These are phyloP conservation scores for Noturus placidus DNA, from an alignment of 2,113 vertebrate genomes.

Conservation along the genomic window DNA sequence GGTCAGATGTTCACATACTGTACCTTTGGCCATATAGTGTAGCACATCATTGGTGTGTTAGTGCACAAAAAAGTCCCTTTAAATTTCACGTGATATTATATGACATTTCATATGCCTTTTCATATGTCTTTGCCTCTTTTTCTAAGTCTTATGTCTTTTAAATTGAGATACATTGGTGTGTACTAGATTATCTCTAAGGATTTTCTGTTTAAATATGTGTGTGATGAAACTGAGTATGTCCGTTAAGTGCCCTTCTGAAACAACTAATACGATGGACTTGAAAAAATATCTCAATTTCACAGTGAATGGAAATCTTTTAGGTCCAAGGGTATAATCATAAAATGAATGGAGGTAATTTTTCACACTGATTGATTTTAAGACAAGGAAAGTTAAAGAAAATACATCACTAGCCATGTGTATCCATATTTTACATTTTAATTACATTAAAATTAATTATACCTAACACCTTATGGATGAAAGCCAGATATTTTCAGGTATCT, in stretches of 20 bases:
- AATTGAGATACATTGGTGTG: neutral
- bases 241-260: neutral
- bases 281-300: neutral
- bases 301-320: conserved; percentile 21
- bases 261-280: neutral
- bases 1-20: neutral
- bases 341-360: conserved; percentile 8
- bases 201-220: neutral
- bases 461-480: neutral
- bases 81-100: neutral
- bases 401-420: neutral
- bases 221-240: neutral
- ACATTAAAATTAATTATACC: conserved; percentile 3
- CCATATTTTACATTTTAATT: neutral
- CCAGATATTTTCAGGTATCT: neutral
- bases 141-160: neutral
- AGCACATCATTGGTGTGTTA: neutral
- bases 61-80: neutral
- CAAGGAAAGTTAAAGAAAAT: neutral
- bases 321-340: neutral
- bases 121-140: neutral
- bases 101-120: neutral
- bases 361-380: conserved; percentile 10
- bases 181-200: neutral
- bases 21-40: neutral